A percentile compares a stretch with the other conserved stretches of the same genome.
Conservation (phyloP, 1,140 invertebrate genomes). For the Musca domestica region DNA sequence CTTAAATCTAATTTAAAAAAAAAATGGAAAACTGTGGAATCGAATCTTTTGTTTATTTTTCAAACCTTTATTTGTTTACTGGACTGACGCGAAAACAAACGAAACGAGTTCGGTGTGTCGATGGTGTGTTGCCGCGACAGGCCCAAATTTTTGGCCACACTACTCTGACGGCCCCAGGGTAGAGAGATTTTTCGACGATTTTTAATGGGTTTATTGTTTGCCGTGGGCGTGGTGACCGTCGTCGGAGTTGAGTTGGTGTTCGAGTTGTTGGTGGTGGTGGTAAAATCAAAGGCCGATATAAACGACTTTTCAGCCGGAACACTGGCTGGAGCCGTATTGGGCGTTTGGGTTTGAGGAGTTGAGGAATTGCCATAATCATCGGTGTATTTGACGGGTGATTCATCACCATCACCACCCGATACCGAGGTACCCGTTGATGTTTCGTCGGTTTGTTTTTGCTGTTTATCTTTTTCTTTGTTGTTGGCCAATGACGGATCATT, state of each 20-base stretch:
- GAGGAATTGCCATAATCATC: not conserved
- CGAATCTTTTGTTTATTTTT: not conserved
- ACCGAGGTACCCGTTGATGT: not conserved
- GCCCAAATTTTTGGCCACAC: slow-evolving; percentile 66
- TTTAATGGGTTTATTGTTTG: slow-evolving; percentile 60
- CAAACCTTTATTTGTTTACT: slow-evolving; percentile 54
- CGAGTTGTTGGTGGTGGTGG: not conserved
- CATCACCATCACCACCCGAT: not conserved
- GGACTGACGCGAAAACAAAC: slow-evolving; percentile 50
- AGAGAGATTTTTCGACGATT: slow-evolving; percentile 80
- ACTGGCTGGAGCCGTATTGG: slow-evolving; percentile 25
- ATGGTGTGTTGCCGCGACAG: slow-evolving; percentile 84
- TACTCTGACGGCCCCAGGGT: slow-evolving; percentile 82
- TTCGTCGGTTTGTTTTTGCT: not conserved
- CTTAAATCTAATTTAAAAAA: no score
- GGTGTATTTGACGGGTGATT: not conserved
- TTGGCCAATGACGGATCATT: slow-evolving; percentile 26
- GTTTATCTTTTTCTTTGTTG: slow-evolving; percentile 26
- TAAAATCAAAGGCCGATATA: slow-evolving; percentile 53
- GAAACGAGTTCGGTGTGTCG: slow-evolving; percentile 81
- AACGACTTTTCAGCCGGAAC: slow-evolving; percentile 40
- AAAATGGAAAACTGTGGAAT: no score
- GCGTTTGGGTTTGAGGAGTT: not conserved
- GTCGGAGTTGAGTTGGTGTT: slow-evolving; percentile 27
- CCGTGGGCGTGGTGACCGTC: slow-evolving; percentile 8